Percentiles rank a stretch among this genome's conserved stretches.
Conservation (phyloP, 2,888 invertebrate species). For the Coelogynopora nodosa region DNA sequence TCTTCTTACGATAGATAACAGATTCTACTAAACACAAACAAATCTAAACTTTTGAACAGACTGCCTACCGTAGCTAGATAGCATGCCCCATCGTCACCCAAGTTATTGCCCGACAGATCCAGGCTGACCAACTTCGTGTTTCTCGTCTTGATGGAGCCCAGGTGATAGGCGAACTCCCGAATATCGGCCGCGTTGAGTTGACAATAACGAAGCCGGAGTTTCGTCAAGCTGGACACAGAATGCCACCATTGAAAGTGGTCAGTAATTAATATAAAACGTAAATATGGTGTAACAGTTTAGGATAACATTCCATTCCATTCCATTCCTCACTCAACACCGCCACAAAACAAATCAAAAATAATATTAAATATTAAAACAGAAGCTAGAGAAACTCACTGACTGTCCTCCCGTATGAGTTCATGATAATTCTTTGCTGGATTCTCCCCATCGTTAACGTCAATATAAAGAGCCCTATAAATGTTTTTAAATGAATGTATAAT, state of each 20-base stretch:
- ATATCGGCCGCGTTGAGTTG: conserved; percentile 57
- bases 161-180: conserved; percentile 52
- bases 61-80: conserved; percentile 52
- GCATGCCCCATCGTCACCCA: conserved; percentile 56
- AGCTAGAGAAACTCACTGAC: conserved; percentile 1
- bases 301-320: no score
- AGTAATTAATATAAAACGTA: no score
- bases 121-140: conserved; percentile 58
- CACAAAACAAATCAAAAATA: no score
- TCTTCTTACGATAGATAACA: no score
- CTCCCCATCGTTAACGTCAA: neutral
- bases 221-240: conserved; percentile 58
- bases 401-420: neutral
- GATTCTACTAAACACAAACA: no score
- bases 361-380: no score
- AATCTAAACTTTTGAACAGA: no score
- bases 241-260: no score
- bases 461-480: conserved; percentile 1
- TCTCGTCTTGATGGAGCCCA: conserved; percentile 54
- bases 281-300: no score
- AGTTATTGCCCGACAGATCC: conserved; percentile 58
- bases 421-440: neutral
- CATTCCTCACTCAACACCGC: no score
- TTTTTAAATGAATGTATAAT: no score
- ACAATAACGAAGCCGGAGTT: conserved; percentile 58